phyloP scores from a whole-genome alignment of 2,888 invertebrate genomes.

The Mesoligia furuncula region DNA sequence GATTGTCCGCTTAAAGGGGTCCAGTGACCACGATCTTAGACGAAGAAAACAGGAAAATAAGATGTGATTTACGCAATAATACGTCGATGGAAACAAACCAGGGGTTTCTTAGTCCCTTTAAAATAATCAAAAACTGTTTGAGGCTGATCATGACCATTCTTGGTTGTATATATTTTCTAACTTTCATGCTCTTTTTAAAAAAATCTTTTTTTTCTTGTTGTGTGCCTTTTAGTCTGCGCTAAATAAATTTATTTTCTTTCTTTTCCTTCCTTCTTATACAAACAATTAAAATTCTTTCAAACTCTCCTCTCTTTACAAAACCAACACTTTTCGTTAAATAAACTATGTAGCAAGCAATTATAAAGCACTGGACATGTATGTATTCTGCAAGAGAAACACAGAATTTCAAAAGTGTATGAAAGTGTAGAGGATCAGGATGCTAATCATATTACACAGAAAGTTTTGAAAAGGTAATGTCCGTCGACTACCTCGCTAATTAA shows the following conservation, averaged over 20 bases:
- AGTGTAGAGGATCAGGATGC: background rate
- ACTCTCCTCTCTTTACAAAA: background rate
- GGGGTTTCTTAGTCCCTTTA: background rate
- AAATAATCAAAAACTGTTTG: background rate
- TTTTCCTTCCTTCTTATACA: too few species aligned
- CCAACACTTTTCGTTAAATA: background rate
- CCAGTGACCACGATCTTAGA: background rate
- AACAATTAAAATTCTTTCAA: background rate
- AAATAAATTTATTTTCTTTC: background rate
- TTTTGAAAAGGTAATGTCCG: conserved; percentile 19
- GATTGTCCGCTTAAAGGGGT: background rate
- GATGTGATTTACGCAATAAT: background rate
- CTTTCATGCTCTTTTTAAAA: background rate
- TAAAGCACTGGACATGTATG: background rate
- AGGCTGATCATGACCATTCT: background rate
- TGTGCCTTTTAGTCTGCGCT: background rate
- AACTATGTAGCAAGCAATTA: background rate
- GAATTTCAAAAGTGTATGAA: conserved; percentile 9
- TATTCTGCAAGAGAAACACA: conserved; percentile 1
- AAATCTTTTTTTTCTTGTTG: background rate
- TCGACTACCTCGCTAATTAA: background rate
- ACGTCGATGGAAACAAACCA: background rate
- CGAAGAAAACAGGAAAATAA: background rate
- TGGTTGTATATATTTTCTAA: background rate
- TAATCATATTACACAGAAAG: conserved; percentile 13